These are phyloP conservation scores for Dastarcus helophoroides DNA, from an alignment of 2,888 invertebrate genomes.

Conservation along the genomic window DNA sequence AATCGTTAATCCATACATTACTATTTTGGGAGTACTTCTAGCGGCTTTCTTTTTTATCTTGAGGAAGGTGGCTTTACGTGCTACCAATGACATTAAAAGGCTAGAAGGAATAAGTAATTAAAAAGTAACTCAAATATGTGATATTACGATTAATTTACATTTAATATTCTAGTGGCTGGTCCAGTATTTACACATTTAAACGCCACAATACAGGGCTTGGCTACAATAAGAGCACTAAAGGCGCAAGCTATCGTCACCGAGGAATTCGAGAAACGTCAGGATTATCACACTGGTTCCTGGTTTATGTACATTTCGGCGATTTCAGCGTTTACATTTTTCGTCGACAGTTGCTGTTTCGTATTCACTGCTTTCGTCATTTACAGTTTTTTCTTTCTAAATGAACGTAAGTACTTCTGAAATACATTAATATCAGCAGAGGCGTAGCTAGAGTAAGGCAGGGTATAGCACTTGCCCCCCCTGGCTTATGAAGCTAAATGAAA, in stretches of 20 bases:
- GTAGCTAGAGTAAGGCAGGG: no score
- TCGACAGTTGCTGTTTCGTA: conserved; percentile 48
- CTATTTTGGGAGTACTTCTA: background rate
- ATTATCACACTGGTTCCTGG: no score
- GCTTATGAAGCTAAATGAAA: no score
- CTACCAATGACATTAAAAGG: conserved; percentile 54
- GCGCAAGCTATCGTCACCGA: no score
- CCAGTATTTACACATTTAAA: no score
- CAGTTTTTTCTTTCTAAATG: conserved; percentile 41
- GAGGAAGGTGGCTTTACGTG: conserved; percentile 45
- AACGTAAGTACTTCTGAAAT: conserved; percentile 17
- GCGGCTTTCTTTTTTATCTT: background rate
- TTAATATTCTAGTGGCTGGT: conserved; percentile 49
- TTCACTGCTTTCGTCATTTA: conserved; percentile 51
- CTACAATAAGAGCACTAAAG: no score
- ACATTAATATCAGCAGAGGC: background rate
- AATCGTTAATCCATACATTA: conserved; percentile 44
- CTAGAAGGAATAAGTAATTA: conserved; percentile 49
- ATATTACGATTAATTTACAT: background rate
- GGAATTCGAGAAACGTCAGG: no score
- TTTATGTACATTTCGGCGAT: conserved; percentile 48
- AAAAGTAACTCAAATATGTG: conserved; percentile 19
- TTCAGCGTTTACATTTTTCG: conserved; percentile 48
- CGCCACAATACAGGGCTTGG: no score
- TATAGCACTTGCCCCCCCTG: no score